A percentile compares a stretch with the other conserved stretches of the same genome.
Conservation (phyloP, 1,140 invertebrate species). For the Euglossa dilemma region DNA sequence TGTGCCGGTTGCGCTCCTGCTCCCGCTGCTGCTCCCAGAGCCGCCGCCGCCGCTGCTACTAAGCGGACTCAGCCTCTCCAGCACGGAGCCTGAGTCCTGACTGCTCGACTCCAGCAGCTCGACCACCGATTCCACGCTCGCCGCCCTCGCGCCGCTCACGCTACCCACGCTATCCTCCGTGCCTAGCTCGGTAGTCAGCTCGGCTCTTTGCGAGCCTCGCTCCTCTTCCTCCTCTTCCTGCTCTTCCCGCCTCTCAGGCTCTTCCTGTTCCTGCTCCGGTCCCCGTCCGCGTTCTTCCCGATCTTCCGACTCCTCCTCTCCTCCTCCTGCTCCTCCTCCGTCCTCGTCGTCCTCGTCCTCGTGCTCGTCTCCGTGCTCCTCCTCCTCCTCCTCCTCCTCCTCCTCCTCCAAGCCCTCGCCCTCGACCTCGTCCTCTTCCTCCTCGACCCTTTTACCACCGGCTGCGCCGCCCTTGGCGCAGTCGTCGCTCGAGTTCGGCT, state of each 20-base stretch:
- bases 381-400: background rate
- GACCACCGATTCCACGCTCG: constrained; percentile 64
- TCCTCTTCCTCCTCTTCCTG: constrained; percentile 1
- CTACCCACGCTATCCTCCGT: constrained; percentile 61
- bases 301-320: constrained; percentile 40
- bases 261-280: background rate
- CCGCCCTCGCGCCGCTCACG: constrained; percentile 46
- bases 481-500: background rate
- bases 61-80: constrained; percentile 81
- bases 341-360: background rate
- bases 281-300: background rate
- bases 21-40: constrained; percentile 75
- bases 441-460: constrained; percentile 6
- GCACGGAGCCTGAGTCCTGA: constrained; percentile 79
- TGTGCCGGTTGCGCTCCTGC: constrained; percentile 79
- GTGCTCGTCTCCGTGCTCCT: background rate
- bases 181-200: constrained; percentile 55
- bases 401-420: constrained; percentile 32
- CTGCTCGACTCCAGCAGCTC: constrained; percentile 73
- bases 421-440: constrained; percentile 35
- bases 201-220: constrained; percentile 44
- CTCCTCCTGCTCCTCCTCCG: background rate
- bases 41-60: constrained; percentile 70
- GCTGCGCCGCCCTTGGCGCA: constrained; percentile 39
- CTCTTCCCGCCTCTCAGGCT: background rate